These are phyloP conservation scores for Tetraodon nigroviridis DNA, from an alignment of 2,113 vertebrate genomes.

Conservation along the genomic window DNA sequence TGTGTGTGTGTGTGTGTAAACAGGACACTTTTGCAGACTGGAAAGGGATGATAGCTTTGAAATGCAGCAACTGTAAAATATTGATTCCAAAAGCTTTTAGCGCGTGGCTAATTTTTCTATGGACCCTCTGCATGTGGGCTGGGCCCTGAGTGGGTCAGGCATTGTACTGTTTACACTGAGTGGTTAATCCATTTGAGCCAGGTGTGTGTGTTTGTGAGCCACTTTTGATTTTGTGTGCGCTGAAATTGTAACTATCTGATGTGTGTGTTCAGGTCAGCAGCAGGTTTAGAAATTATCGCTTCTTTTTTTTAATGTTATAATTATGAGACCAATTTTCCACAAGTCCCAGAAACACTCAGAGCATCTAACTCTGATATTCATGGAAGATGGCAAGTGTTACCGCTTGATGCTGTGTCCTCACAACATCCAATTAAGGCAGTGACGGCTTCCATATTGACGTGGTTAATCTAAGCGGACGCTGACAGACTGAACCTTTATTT, in stretches of 20 bases:
- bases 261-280: background rate
- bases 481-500: too few relatives aligned
- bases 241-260: background rate
- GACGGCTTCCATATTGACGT: background rate
- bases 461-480: too few relatives aligned
- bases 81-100: conserved; percentile 67
- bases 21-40: conserved; percentile 27
- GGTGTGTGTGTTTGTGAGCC: conserved; percentile 9
- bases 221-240: background rate
- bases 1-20: background rate
- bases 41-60: conserved; percentile 36
- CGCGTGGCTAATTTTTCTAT: conserved; percentile 58
- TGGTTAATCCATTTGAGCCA: conserved; percentile 38
- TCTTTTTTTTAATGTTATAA: background rate
- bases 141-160: conserved; percentile 32
- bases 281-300: background rate
- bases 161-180: conserved; percentile 49
- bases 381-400: background rate
- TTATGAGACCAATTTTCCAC: background rate
- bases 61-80: conserved; percentile 57
- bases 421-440: background rate
- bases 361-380: background rate
- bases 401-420: background rate
- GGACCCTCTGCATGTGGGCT: conserved; percentile 47
- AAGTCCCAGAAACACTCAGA: background rate